Percentiles rank a stretch among this genome's conserved stretches.
Evolutionary conservation across 2,113 vertebrate species (phyloP).

Genomic region (Shinisaurus crocodilurus): DNA sequence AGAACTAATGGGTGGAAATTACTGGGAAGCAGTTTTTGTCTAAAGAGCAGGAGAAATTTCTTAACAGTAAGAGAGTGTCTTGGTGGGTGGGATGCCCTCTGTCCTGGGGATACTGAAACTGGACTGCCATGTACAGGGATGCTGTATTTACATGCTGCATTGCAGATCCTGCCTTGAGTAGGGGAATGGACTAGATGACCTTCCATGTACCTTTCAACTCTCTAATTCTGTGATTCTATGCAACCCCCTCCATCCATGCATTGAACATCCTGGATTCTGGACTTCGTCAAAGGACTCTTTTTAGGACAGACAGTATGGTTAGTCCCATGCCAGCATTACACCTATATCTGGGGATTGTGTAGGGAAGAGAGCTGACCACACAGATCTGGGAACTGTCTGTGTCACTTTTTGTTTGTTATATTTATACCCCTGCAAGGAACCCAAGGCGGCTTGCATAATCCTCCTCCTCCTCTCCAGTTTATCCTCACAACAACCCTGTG

Average conservation of each 20-base stretch:
- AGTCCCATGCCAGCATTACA: no score
- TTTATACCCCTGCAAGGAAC: no score
- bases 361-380: neutral
- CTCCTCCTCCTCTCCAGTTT: no score
- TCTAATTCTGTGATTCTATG: neutral
- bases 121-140: neutral
- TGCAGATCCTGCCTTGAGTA: no score
- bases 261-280: neutral
- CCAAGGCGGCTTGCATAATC: no score
- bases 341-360: neutral
- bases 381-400: neutral
- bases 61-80: neutral
- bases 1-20: neutral
- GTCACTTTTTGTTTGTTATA: neutral
- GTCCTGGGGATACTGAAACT: neutral
- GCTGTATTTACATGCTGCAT: neutral
- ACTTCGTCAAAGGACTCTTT: no score
- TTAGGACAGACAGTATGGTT: neutral
- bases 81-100: neutral
- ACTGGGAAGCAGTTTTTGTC: neutral
- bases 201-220: neutral
- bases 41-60: neutral
- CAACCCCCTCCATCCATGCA: neutral
- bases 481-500: no score
- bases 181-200: neutral